Evolutionary conservation across 2,888 invertebrate genomes (phyloP).

Genomic region (Xanthia togata): DNA sequence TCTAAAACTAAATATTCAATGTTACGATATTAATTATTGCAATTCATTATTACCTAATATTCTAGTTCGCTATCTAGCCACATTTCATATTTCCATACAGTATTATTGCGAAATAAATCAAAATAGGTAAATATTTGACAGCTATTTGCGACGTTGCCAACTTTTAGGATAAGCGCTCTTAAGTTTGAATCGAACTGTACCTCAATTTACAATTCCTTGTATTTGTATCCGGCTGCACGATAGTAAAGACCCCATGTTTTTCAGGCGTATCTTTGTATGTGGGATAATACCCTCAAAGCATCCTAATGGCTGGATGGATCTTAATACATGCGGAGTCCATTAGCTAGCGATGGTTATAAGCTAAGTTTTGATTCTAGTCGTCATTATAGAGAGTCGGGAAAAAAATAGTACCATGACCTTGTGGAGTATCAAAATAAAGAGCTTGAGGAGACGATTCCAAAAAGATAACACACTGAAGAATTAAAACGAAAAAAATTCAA

Average conservation of each 20-base stretch:
- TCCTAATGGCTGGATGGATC: not conserved
- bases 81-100: too few species aligned
- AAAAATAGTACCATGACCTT: not conserved
- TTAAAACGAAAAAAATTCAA: too few species aligned
- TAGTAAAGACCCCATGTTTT: not conserved
- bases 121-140: too few species aligned
- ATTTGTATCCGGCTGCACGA: not conserved
- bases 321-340: too few species aligned
- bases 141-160: too few species aligned
- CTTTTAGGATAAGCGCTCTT: too few species aligned
- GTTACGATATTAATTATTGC: too few species aligned
- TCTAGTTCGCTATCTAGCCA: too few species aligned
- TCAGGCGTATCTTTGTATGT: not conserved
- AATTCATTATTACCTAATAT: too few species aligned
- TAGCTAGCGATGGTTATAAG: not conserved
- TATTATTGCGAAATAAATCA: too few species aligned
- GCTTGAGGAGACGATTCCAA: not conserved
- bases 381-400: not conserved
- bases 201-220: not conserved
- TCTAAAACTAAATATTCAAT: too few species aligned
- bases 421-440: not conserved
- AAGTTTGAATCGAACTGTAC: too few species aligned
- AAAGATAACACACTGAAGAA: not conserved
- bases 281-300: not conserved
- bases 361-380: not conserved